Conservation (phyloP, 2,888 invertebrate genomes). For the Fragum sueziense region DNA sequence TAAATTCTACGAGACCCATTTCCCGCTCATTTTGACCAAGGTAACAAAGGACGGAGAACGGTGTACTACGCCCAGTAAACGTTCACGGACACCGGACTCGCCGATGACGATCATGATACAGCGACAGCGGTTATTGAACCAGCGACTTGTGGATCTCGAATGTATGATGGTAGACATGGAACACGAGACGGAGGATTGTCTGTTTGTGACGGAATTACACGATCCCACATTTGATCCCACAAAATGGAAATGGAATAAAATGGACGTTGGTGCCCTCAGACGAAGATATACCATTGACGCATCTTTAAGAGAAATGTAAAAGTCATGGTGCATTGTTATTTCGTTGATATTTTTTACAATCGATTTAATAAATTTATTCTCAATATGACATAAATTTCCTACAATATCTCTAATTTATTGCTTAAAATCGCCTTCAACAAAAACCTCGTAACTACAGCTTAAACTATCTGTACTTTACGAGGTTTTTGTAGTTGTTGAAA, state of each 20-base stretch:
- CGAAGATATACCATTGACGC: conserved; percentile 53
- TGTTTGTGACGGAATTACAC: conserved; percentile 49
- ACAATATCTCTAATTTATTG: no score
- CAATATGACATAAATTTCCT: no score
- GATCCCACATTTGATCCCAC: conserved; percentile 48
- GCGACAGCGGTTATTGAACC: conserved; percentile 37
- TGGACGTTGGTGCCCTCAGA: conserved; percentile 35
- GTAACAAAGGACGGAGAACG: conserved; percentile 24
- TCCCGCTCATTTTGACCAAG: conserved; percentile 40
- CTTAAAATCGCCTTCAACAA: no score
- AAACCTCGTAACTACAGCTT: no score
- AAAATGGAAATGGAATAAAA: conserved; percentile 46
- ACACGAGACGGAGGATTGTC: conserved; percentile 35
- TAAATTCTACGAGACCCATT: conserved; percentile 46
- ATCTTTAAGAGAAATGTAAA: conserved; percentile 35
- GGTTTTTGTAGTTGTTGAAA: no score
- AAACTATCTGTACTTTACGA: no score
- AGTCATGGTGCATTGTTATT: not conserved
- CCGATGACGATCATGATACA: conserved; percentile 45
- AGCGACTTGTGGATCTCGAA: conserved; percentile 47
- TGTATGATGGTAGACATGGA: conserved; percentile 49
- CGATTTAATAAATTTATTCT: no score
- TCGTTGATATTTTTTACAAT: no score
- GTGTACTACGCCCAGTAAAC: conserved; percentile 21
- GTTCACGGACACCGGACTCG: conserved; percentile 39